Conservation (phyloP, 2,888 invertebrate species). For the Xanthorhoe designata region DNA sequence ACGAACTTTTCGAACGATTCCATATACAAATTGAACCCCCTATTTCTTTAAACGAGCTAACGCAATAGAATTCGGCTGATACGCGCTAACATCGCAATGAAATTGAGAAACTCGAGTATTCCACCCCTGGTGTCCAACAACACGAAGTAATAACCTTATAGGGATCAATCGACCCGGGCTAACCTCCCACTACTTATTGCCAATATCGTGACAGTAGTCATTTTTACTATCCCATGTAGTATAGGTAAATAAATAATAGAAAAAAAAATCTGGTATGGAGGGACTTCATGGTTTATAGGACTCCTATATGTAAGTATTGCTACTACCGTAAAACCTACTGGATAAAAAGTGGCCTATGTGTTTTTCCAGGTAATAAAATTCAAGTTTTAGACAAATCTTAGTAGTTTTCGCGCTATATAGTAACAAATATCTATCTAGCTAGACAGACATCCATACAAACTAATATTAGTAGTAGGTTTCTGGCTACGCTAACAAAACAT, state of each 20-base stretch:
- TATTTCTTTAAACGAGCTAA: constrained; percentile 23
- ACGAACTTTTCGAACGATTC: neutral
- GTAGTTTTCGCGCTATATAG: too few species aligned
- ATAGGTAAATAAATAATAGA: neutral
- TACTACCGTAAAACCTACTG: too few species aligned
- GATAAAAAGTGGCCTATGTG: too few species aligned
- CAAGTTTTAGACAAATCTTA: too few species aligned
- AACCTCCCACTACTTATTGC: constrained; percentile 51
- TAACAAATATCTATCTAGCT: too few species aligned
- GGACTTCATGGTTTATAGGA: neutral
- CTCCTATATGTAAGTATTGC: too few species aligned
- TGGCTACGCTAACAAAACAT: neutral
- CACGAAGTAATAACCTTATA: constrained; percentile 37
- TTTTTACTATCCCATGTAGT: neutral
- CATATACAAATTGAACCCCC: constrained; percentile 14
- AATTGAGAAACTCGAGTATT: constrained; percentile 60
- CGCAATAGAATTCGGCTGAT: constrained; percentile 31
- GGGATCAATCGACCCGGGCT: constrained; percentile 30
- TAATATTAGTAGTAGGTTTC: too few species aligned
- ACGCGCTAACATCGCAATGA: constrained; percentile 50
- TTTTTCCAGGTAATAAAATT: too few species aligned
- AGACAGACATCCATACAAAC: too few species aligned
- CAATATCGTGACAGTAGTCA: constrained; percentile 15
- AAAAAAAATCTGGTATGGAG: neutral
- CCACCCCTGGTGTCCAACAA: constrained; percentile 50